Conservation (phyloP, 1,140 invertebrate species). For the Eumeta japonica region DNA sequence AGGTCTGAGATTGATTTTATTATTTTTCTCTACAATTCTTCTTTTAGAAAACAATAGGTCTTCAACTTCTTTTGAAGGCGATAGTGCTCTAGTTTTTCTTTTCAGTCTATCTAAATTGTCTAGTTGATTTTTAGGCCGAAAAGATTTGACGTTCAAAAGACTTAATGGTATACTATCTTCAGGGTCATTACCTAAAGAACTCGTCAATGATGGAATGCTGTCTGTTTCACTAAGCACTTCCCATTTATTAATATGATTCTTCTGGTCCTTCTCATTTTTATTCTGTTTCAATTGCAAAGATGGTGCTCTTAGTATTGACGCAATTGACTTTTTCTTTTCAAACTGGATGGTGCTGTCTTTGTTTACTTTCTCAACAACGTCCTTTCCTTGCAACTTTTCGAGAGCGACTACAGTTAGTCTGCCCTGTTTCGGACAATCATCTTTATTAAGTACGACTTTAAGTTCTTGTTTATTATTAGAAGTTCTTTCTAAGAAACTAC, state of each 20-base stretch:
- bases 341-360: constrained; percentile 16
- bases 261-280: constrained; percentile 39
- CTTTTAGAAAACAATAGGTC: constrained; percentile 47
- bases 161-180: constrained; percentile 55
- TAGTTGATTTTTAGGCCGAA: constrained; percentile 29
- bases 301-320: constrained; percentile 40
- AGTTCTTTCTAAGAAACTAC: constrained; percentile 62
- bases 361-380: constrained; percentile 21
- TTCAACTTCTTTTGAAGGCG: constrained; percentile 53
- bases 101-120: constrained; percentile 49
- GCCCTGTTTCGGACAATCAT: constrained; percentile 52
- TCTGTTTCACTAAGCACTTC: constrained; percentile 61
- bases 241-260: constrained; percentile 54
- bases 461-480: constrained; percentile 45
- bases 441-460: constrained; percentile 51
- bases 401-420: constrained; percentile 59
- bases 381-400: constrained; percentile 60
- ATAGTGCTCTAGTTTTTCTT: constrained; percentile 50
- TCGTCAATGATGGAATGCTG: constrained; percentile 55
- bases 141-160: constrained; percentile 44
- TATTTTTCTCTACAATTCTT: constrained; percentile 35
- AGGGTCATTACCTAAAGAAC: constrained; percentile 49
- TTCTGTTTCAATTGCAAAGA: constrained; percentile 40
- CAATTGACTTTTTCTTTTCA: constrained; percentile 28
- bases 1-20: constrained; percentile 37